These are phyloP conservation scores for Conus canariensis DNA, from an alignment of 2,888 invertebrate genomes.

Conservation along the genomic window DNA sequence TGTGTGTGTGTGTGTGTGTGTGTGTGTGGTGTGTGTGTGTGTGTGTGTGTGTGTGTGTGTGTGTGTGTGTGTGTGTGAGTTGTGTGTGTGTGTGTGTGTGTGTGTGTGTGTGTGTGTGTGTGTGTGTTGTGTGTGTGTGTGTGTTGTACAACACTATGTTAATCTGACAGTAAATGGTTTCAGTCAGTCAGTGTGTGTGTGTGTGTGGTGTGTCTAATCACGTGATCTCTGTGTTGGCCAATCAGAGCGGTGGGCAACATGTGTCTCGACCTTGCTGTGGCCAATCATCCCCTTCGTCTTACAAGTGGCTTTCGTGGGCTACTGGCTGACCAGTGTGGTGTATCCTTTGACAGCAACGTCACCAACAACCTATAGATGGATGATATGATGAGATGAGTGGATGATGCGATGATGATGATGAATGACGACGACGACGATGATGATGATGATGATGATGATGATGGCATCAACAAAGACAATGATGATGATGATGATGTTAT, in stretches of 20 bases:
- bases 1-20: background rate
- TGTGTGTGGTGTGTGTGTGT: no score
- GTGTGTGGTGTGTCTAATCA: background rate
- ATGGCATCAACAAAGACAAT: no score
- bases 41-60: background rate
- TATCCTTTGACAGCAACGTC: constrained; percentile 76
- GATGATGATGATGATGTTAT: no score
- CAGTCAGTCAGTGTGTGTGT: no score
- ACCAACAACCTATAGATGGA: background rate
- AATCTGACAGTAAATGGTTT: no score
- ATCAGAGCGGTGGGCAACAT: constrained; percentile 89
- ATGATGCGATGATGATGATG: background rate
- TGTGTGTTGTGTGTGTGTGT: background rate
- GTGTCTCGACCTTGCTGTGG: constrained; percentile 90
- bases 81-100: background rate
- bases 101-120: background rate
- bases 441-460: no score
- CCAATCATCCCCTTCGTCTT: constrained; percentile 94
- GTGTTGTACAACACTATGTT: no score
- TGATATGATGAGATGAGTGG: no score
- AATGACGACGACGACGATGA: no score
- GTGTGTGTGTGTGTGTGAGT: background rate
- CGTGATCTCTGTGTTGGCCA: background rate
- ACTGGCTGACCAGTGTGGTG: constrained; percentile 86
- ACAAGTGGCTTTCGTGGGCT: constrained; percentile 87